A percentile compares a stretch with the other conserved stretches of the same genome.
These are phyloP conservation scores for Orgyia antiqua DNA, from an alignment of 2,888 invertebrate genomes.

Conservation along the genomic window DNA sequence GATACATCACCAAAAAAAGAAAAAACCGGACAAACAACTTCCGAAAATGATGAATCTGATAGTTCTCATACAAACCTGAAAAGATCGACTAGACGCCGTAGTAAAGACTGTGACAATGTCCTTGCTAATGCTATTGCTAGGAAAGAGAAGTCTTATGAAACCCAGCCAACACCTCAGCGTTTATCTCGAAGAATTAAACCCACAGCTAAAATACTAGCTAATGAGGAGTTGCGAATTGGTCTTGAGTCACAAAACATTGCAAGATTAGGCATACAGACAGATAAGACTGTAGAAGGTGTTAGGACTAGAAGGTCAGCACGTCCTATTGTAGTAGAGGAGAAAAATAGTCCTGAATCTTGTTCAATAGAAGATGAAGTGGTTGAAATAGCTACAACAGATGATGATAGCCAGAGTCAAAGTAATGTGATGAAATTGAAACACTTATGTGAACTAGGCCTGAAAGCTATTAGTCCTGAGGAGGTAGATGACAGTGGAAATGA, in stretches of 20 bases:
- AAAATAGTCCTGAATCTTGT: slow-evolving; percentile 12
- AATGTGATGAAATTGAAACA: slow-evolving; percentile 78
- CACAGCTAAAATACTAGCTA: slow-evolving; percentile 82
- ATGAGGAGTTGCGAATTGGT: slow-evolving; percentile 79
- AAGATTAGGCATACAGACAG: slow-evolving; percentile 59
- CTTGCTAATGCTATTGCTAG: slow-evolving; percentile 84
- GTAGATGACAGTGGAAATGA: slow-evolving; percentile 38
- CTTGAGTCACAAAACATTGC: slow-evolving; percentile 78
- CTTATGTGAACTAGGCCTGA: slow-evolving; percentile 74
- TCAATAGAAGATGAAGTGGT: slow-evolving; percentile 26
- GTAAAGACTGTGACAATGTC: slow-evolving; percentile 81
- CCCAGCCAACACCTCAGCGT: slow-evolving; percentile 45
- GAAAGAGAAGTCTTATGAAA: slow-evolving; percentile 83
- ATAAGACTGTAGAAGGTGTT: slow-evolving; percentile 55
- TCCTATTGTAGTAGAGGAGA: slow-evolving; percentile 27
- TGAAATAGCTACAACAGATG: slow-evolving; percentile 27
- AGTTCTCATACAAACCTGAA: slow-evolving; percentile 68
- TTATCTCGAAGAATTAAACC: slow-evolving; percentile 80
- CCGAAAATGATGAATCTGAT: slow-evolving; percentile 63
- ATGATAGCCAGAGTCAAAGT: slow-evolving; percentile 49
- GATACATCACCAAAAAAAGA: slow-evolving; percentile 50
- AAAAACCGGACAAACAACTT: slow-evolving; percentile 38
- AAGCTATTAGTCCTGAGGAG: slow-evolving; percentile 53
- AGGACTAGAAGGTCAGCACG: slow-evolving; percentile 52
- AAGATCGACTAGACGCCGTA: slow-evolving; percentile 80